Base-by-base conservation (phyloP, 2,113 vertebrate species). In the Stegastes partitus region DNA sequence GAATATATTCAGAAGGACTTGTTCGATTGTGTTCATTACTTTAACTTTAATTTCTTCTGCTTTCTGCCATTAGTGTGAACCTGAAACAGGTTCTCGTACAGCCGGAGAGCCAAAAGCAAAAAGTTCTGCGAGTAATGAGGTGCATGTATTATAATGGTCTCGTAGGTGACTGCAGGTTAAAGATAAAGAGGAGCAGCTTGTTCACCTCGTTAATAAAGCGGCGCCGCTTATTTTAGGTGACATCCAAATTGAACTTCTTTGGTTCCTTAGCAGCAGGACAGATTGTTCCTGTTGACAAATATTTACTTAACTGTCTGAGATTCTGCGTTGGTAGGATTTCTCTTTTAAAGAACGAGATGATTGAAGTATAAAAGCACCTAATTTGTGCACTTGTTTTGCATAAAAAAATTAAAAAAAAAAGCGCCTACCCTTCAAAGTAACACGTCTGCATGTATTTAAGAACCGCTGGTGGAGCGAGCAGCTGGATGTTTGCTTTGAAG, bases 401-500 rank as follows among this genome's bases (percentile, higher is more conserved):
- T 79, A 82, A 73, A 73, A 84, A n/a, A n/a, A n/a, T n/a, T n/a
- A n/a, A n/a, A n/a, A n/a, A n/a, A 89, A 82, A 42, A 51, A 34
- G 10, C 7, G 34, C 39, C 10, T 68, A 22, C 22, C 19, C 58
- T 81, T 91, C 76, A 87, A 85, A 87, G 77, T 47, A 69, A 54
- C 70, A 44, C 18, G 73, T 77, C 77, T 74, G 62, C 65, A 19
- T 74, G 81, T 44, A 3, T 73, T 63, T 67, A 82, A 74, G 42
- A 81, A 78, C 45, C 1, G 31, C 69, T 69, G 81, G 25, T 54
- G 62, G 68, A 78, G 56, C 0, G 25, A 84, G 65, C 79, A 83
- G 82, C 80, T 81, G 68, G 76, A 77, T 37, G 70, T 81, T 70
- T n/a, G 65, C 83, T 88, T 90, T 89, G 76, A 90, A 87, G 63